phyloP scores from a whole-genome alignment of 1,140 invertebrate genomes.

The Cydia strobilella region DNA sequence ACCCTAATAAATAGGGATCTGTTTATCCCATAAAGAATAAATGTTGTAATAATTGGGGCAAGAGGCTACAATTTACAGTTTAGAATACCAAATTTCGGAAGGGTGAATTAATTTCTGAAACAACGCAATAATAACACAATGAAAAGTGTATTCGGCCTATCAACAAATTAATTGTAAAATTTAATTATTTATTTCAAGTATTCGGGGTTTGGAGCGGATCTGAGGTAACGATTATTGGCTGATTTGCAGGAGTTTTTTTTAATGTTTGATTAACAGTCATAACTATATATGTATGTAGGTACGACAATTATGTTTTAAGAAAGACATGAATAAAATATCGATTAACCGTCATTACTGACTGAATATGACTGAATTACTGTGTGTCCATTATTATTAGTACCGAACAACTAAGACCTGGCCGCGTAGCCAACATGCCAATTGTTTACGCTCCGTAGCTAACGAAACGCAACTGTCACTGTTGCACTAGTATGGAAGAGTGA shows the following conservation, averaged over 20 bases:
- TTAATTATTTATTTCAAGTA: slow-evolving; percentile 25
- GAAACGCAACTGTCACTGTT: too few relatives aligned
- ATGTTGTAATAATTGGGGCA: slow-evolving; percentile 76
- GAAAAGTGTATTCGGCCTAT: slow-evolving; percentile 41
- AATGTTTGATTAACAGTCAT: too few relatives aligned
- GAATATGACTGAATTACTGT: too few relatives aligned
- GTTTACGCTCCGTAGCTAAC: too few relatives aligned
- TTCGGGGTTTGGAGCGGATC: neutral
- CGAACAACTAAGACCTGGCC: too few relatives aligned
- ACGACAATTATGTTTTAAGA: too few relatives aligned
- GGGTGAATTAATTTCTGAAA: slow-evolving; percentile 73
- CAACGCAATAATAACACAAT: slow-evolving; percentile 51
- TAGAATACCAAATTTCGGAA: slow-evolving; percentile 62
- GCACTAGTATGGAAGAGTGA: too few relatives aligned
- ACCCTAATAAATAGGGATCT: slow-evolving; percentile 77
- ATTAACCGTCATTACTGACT: too few relatives aligned
- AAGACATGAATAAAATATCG: too few relatives aligned
- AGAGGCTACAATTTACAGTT: slow-evolving; percentile 72
- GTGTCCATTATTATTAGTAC: too few relatives aligned
- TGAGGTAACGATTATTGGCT: neutral
- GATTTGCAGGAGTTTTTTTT: neutral
- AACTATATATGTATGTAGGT: too few relatives aligned
- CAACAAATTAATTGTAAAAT: slow-evolving; percentile 30
- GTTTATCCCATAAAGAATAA: slow-evolving; percentile 78
- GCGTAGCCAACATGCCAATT: too few relatives aligned